phyloP scores from a whole-genome alignment of 2,113 vertebrate genomes.

The Erpornis zantholeuca region DNA sequence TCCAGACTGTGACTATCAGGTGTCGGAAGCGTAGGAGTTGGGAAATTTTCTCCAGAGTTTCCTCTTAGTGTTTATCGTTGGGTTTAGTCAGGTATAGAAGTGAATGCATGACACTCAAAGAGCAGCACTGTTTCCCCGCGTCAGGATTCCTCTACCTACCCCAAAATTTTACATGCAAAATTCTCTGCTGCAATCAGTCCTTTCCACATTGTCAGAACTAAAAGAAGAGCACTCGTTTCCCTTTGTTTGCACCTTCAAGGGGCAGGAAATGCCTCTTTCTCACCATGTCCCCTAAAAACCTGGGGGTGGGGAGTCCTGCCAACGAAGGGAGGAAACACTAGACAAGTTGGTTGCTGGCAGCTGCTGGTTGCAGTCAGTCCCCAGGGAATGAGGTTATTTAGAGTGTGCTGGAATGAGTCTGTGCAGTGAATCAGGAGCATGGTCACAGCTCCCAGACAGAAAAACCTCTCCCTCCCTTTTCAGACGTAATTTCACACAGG shows the following conservation, averaged over 20 bases:
- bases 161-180: background rate
- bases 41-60: background rate
- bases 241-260: background rate
- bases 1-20: background rate
- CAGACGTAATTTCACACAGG: background rate
- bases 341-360: background rate
- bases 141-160: background rate
- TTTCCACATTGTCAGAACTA: background rate
- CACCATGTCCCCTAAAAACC: background rate
- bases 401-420: background rate
- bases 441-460: background rate
- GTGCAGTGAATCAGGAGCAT: background rate
- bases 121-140: background rate
- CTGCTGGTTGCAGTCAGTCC: background rate
- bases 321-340: background rate
- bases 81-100: background rate
- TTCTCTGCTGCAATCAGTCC: background rate
- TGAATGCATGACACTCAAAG: rapidly evolving
- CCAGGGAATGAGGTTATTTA: background rate
- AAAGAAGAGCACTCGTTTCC: background rate
- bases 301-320: background rate
- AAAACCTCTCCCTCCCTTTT: background rate
- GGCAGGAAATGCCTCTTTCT: background rate
- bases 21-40: background rate
- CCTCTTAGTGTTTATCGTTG: background rate